Evolutionary conservation across 2,113 vertebrate genomes (phyloP).

Genomic region (Madoqua kirkii): DNA sequence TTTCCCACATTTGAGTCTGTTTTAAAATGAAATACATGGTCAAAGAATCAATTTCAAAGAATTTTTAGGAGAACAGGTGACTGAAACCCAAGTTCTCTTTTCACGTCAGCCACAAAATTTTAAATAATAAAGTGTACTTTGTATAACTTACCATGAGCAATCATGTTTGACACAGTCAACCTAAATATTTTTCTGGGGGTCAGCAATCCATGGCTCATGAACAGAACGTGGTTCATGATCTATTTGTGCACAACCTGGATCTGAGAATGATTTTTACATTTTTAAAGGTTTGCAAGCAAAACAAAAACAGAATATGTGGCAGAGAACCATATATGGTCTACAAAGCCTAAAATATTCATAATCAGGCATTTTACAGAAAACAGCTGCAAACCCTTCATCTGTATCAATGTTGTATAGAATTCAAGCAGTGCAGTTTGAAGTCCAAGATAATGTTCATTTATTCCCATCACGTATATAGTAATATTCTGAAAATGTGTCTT

Average conservation of each 20-base stretch:
- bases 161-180: not conserved
- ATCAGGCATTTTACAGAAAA: conserved; percentile 19
- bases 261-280: conserved; percentile 8
- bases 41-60: conserved; percentile 10
- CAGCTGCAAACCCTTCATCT: not conserved
- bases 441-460: conserved; percentile 46
- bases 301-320: not conserved
- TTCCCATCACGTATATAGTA: conserved; percentile 11
- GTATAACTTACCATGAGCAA: not conserved
- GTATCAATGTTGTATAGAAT: conserved; percentile 21
- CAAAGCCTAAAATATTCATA: not conserved
- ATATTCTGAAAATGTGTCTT: conserved; percentile 57
- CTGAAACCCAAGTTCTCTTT: conserved; percentile 19
- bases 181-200: not conserved
- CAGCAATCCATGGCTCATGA: not conserved
- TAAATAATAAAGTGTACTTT: not conserved
- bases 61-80: conserved; percentile 20
- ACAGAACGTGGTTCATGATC: not conserved
- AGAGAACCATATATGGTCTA: not conserved
- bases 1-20: conserved; percentile 62
- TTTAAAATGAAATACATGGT: conserved; percentile 51
- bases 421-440: conserved; percentile 13
- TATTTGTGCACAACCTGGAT: conserved; percentile 3
- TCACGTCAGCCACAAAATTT: conserved; percentile 19
- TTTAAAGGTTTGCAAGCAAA: conserved; percentile 11